Evolutionary conservation across 2,888 invertebrate species (phyloP), one percentile per base, ranked within the genome.

Genomic region (Ophion ellenae): DNA sequence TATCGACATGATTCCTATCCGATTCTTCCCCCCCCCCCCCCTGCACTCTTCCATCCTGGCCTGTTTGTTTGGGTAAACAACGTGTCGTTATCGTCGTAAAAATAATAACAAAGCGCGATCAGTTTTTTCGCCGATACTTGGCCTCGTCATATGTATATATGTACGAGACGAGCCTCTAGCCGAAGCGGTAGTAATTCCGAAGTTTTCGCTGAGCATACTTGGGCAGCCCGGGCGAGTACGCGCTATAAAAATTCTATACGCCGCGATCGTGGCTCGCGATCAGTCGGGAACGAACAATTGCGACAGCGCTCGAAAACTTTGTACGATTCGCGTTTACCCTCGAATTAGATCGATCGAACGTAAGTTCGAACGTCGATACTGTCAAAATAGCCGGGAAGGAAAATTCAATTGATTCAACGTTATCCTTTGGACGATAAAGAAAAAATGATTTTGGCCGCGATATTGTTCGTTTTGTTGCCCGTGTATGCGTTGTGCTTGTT

Each of bases 401-500:
- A 32, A 32, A 32, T 32, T 32, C 32, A 32, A 32, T 32, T 4
- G 32, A 32, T 32, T 4, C 32, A 32, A 32, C 32, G 32, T 32
- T 28, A 53, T 14, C 17, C 11, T 32, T 57, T 14, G 28, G 7
- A 53, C 11, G 5, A 20, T 61, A 57, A 14, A 47, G n/a, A 11
- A 17, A 81, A 67, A 81, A 84, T 84, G 84, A 59, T 64, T 81
- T 36, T 84, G 10, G 40, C 84, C 11, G 45, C 57, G 28, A 77
- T 76, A 61, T 66, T 83, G 45, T 74, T 83, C 45, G 24, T 85
- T 66, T 24, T 84, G 36, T 81, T 81, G 32, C 76, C 81, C 17
- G 61, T 81, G 5, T 9, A 86, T 0, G 45, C 80, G 1, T 24
- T 89, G 36, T 86, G 86, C 20, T 11, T 83, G 1, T 85, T 90